These are phyloP conservation scores for Anabas testudineus DNA, from an alignment of 2,797 vertebrate species.

Conservation along the genomic window DNA sequence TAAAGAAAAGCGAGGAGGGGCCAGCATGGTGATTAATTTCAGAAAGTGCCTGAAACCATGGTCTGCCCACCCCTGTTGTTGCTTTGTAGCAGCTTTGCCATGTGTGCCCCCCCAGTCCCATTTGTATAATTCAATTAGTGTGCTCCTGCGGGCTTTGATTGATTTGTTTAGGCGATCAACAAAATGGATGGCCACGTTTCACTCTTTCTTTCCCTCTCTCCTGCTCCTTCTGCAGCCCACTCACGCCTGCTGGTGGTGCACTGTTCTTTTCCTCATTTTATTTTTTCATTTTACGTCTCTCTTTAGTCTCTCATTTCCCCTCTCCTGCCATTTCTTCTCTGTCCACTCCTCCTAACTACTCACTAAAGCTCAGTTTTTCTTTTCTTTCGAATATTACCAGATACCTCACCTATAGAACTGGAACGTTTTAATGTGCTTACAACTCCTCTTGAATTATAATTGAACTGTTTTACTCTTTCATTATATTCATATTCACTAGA, in stretches of 20 bases:
- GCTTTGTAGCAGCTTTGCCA: conserved; percentile 72
- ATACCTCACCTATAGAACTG: not conserved
- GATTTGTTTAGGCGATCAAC: conserved; percentile 85
- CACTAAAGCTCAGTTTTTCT: conserved; percentile 2
- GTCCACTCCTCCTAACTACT: conserved; percentile 30
- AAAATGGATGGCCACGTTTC: conserved; percentile 73
- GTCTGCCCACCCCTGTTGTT: conserved; percentile 66
- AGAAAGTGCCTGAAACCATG: conserved; percentile 75
- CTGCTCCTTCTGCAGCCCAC: conserved; percentile 50
- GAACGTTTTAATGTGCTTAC: not conserved
- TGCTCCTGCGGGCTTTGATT: conserved; percentile 79
- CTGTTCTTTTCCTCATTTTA: conserved; percentile 60
- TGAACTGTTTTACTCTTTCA: not conserved
- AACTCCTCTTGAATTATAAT: not conserved
- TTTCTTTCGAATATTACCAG: not conserved
- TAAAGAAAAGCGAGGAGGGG: conserved; percentile 62
- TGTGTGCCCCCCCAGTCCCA: conserved; percentile 70
- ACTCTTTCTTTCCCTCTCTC: conserved; percentile 59
- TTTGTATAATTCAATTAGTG: conserved; percentile 86
- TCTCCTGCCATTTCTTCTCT: conserved; percentile 17
- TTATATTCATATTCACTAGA: too few relatives aligned
- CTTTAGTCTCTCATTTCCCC: conserved; percentile 38
- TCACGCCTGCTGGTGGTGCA: conserved; percentile 49
- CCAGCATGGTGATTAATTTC: conserved; percentile 79
- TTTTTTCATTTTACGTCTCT: conserved; percentile 52